Base-by-base conservation (phyloP, 2,888 invertebrate genomes). In the Lochmaea capreae region DNA sequence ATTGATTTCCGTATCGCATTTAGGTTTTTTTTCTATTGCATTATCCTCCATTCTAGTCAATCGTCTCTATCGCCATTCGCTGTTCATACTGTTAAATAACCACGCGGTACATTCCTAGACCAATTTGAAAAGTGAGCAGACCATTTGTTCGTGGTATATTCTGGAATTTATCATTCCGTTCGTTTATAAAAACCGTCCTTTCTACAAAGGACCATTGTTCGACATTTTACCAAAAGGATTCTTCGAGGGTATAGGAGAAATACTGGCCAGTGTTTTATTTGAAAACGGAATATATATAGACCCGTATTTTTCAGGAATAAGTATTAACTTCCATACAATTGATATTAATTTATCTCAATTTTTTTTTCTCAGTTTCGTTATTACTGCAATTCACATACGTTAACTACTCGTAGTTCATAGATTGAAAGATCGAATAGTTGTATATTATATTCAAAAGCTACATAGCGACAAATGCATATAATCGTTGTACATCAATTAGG, bases 151-250 rank as follows among this genome's bases (percentile, higher is more conserved):
- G 68, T 59, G 61, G 67, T 67, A 42, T 58, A 58, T 42, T 52
- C 67, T 39, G 66, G 54, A 58, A 62, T 67, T 71, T 68, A 58
- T 71, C 71, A 71, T 71, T 43, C 58, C 57, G 18, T 59, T 42
- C 39, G 63, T 66, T 26, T 26, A 58, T 46, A 69, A 65, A 71
- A 68, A 22, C 49, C 22, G 49, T 42, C 65, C 63, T 70, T 67
- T 46, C n/a, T 33, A n/a, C 10, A 58, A 26, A 42, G 63, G 62
- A 18, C 67, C 70, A 67, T 74, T 74, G 74, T 74, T 74, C 63
- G 26, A 18, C 22, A 42, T 67, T 33, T 46, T 59, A 68, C 61
- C 61, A 22, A 43, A 11, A 18, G 43, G 26, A 59, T 57, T 67
- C 43, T 49, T 57, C 46, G 14, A 46, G 14, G 14, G 46, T 4